Conservation (phyloP, 2,113 vertebrate genomes). For the Zosterops japonicus region DNA sequence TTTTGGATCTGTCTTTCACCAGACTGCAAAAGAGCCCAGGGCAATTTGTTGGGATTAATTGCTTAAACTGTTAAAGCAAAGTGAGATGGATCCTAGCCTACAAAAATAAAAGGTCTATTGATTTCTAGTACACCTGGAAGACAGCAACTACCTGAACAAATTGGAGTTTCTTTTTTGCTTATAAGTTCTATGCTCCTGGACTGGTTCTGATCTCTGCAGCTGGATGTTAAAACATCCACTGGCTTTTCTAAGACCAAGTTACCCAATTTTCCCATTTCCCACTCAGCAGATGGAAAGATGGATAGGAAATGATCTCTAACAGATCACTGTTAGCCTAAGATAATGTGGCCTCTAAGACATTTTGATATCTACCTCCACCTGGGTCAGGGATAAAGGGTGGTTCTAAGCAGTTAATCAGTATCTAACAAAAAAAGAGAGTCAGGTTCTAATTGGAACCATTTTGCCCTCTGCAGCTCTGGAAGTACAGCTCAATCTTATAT, state of each 20-base stretch:
- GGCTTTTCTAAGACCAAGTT: neutral
- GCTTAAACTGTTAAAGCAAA: neutral
- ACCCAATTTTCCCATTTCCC: neutral
- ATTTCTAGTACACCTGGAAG: neutral
- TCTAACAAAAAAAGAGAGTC: neutral
- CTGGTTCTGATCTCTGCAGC: neutral
- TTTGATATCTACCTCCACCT: neutral
- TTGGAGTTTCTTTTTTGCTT: neutral
- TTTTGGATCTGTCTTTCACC: neutral
- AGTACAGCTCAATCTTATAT: neutral
- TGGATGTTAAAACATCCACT: neutral
- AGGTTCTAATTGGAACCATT: neutral
- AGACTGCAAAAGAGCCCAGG: neutral
- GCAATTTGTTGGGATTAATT: neutral
- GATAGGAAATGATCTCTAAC: neutral
- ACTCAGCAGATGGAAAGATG: neutral
- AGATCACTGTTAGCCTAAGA: neutral
- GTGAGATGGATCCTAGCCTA: neutral
- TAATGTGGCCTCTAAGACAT: neutral
- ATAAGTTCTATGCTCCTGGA: accelerated
- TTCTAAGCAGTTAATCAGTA: neutral
- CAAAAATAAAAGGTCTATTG: neutral
- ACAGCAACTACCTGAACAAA: neutral
- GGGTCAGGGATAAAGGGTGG: neutral
- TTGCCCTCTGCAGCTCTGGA: neutral